phyloP scores from a whole-genome alignment of 2,888 invertebrate genomes.

The Drosophila neotestacea region DNA sequence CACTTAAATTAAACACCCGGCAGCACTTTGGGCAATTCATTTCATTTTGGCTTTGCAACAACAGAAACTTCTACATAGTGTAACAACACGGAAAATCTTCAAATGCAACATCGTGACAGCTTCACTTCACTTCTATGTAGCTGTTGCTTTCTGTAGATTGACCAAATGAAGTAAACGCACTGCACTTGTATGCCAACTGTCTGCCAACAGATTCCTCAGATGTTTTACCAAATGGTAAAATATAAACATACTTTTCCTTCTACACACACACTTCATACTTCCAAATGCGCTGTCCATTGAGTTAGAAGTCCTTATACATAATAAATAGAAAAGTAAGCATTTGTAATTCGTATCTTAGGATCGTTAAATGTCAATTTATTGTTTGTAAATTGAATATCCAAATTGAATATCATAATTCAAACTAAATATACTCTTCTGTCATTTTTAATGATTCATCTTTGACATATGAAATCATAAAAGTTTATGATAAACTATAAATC shows the following conservation, averaged over 20 bases:
- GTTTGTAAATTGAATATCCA: too few relatives aligned
- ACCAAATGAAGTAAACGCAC: slow-evolving; percentile 16
- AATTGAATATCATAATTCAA: too few relatives aligned
- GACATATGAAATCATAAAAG: too few relatives aligned
- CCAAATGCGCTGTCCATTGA: too few relatives aligned
- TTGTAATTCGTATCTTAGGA: not conserved
- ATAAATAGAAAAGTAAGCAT: not conserved
- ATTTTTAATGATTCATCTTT: too few relatives aligned
- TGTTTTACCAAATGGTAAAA: slow-evolving; percentile 7
- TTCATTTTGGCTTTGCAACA: slow-evolving; percentile 48
- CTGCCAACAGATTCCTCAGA: slow-evolving; percentile 20
- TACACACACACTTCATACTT: too few relatives aligned
- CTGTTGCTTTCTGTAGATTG: slow-evolving; percentile 8
- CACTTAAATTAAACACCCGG: slow-evolving; percentile 76
- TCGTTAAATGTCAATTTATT: too few relatives aligned
- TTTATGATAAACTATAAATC: too few relatives aligned
- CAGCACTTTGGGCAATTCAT: slow-evolving; percentile 75
- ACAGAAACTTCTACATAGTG: slow-evolving; percentile 12
- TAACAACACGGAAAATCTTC: slow-evolving; percentile 50
- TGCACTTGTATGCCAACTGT: slow-evolving; percentile 7
- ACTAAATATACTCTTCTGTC: too few relatives aligned
- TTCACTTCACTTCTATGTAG: slow-evolving; percentile 22
- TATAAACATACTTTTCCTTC: too few relatives aligned
- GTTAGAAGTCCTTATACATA: too few relatives aligned
- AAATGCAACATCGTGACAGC: slow-evolving; percentile 54